Evolutionary conservation across 2,113 vertebrate species (phyloP).

Genomic region (Phaethornis superciliosus): DNA sequence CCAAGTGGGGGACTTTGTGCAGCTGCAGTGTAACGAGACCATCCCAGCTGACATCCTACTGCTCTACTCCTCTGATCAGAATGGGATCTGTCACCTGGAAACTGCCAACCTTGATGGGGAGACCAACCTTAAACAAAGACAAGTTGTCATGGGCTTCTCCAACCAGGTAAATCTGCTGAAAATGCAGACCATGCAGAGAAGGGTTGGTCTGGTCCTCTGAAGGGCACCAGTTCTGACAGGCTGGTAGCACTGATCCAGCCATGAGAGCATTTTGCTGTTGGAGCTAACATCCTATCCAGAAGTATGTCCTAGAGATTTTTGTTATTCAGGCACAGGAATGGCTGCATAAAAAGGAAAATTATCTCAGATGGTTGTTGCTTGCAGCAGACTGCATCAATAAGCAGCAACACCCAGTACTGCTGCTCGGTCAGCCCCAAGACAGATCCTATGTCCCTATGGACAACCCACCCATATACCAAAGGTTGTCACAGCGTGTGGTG

Average conservation of each 20-base stretch:
- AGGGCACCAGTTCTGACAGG: accelerated
- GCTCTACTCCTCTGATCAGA: constrained; percentile 86
- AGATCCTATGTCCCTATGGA: accelerated
- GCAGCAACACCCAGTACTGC: accelerated
- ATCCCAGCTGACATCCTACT: constrained; percentile 93
- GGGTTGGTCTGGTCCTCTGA: not conserved
- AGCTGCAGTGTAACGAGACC: constrained; percentile 86
- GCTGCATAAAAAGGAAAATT: not conserved
- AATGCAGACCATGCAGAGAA: accelerated
- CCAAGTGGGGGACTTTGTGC: constrained; percentile 90
- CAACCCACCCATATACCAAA: not conserved
- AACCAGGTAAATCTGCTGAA: constrained; percentile 59
- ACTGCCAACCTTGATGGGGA: constrained; percentile 93
- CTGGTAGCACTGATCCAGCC: not conserved
- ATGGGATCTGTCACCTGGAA: constrained; percentile 87
- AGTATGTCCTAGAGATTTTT: not conserved
- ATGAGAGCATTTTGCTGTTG: not conserved
- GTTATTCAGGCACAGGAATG: not conserved
- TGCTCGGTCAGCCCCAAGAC: not conserved
- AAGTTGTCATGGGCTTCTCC: constrained; percentile 70
- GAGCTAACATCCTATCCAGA: accelerated
- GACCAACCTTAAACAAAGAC: constrained; percentile 93
- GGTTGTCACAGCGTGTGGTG: too few relatives aligned
- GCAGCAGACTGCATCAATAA: not conserved
- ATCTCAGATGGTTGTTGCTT: not conserved